Evolutionary conservation across 2,113 vertebrate genomes (phyloP), one percentile per base, ranked within the genome.

Genomic region (Scopus umbretta): DNA sequence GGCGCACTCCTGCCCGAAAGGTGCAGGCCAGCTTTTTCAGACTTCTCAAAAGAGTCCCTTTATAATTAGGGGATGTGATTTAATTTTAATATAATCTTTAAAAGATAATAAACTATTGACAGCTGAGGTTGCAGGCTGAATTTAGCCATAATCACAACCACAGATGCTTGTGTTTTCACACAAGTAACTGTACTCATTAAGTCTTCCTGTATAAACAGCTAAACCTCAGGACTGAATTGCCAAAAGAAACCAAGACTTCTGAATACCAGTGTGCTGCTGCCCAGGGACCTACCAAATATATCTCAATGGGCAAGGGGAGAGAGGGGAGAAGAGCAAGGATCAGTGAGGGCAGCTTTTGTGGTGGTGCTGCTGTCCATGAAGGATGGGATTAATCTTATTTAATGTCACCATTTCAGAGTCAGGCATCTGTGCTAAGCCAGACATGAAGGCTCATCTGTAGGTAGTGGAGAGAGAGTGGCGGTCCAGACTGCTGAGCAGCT

Each of bases 81-180:
- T 88, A 40, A 38, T 70, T 61, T 75, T 78, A 81, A 86, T 92
- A 42, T 25, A 1, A 19, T 90, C 93, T 83, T 83, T 9, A 5
- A 66, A 87, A 86, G 74, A 67, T 75, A 84, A 74, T 96, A 78
- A 88, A 72, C 68, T 93, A 81, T 84, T 93, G 86, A 94, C 85
- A 96, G 87, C 80, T 94, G 91, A 97, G 79, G 82, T 96, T 94
- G 78, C 71, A 94, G 75, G 80, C 92, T 90, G 86, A 95, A 96
- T 96, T 90, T 89, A 95, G 94, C 96, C 79, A 14, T 87, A 81
- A 67, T 94, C 75, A 40, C 67, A 83, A 91, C 76, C 74, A 78
- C 90, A 93, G 81, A 90, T 95, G 90, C 93, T 86, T 89, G 50
- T 81, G 82, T 96, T 97, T 97, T 96, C 83, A 95, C 87, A 89